Evolutionary conservation across 2,888 invertebrate genomes (phyloP).

Genomic region (Pantelozetes paolii): DNA sequence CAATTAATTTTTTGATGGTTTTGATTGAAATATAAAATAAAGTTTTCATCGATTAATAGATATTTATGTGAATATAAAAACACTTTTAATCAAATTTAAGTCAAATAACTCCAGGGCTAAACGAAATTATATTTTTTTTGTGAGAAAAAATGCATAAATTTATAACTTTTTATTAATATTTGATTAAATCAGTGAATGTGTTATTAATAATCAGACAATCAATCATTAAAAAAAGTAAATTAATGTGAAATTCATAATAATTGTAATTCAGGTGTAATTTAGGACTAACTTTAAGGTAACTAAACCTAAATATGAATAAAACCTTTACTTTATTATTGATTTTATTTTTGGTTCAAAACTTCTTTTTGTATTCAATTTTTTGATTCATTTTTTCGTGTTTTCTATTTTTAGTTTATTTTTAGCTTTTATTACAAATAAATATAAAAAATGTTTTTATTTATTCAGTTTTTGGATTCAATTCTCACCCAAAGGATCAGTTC

Average conservation of each 20-base stretch:
- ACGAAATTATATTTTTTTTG: not conserved
- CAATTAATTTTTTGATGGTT: too few species aligned
- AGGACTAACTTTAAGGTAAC: not conserved
- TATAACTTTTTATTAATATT: not conserved
- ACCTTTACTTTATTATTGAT: too few species aligned
- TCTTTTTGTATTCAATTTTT: too few species aligned
- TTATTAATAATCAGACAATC: slow-evolving; percentile 18
- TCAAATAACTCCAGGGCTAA: not conserved
- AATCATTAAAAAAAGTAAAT: not conserved
- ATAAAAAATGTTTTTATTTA: too few species aligned
- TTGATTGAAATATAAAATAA: not conserved
- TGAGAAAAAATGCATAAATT: too few species aligned
- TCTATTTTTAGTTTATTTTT: not conserved
- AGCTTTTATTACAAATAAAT: not conserved
- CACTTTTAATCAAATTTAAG: not conserved
- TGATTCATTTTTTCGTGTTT: too few species aligned
- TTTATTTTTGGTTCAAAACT: too few species aligned
- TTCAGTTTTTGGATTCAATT: too few species aligned
- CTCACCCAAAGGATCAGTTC: slow-evolving; percentile 60
- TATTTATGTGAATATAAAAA: not conserved
- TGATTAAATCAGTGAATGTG: slow-evolving; percentile 15
- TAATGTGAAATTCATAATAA: not conserved
- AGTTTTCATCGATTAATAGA: not conserved
- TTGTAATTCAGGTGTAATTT: not conserved
- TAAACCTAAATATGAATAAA: slow-evolving; percentile 8